Conservation (phyloP, 2,113 vertebrate genomes). For the Tretioscincus oriximinensis region DNA sequence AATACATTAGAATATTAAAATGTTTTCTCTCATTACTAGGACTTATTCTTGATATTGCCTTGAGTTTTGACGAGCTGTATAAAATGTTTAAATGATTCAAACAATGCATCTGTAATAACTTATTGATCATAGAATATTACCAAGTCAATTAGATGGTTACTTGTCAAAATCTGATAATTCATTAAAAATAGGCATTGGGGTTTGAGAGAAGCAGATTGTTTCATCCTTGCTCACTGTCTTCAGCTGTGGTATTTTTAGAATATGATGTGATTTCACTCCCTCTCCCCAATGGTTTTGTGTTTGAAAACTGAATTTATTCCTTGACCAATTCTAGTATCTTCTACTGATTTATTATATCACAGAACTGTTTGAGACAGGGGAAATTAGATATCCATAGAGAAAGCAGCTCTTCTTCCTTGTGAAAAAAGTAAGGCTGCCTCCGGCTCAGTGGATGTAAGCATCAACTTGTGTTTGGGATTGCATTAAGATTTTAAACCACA, state of each 20-base stretch:
- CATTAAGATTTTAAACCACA: not conserved
- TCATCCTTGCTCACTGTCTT: conserved; percentile 44
- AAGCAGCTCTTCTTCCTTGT: not conserved
- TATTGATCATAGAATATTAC: not conserved
- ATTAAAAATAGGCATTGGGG: conserved; percentile 31
- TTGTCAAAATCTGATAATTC: conserved; percentile 28
- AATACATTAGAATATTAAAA: not conserved
- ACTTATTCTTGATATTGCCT: not conserved
- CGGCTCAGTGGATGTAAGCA: too few species aligned
- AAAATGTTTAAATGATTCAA: not conserved
- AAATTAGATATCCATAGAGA: not conserved
- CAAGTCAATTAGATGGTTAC: not conserved
- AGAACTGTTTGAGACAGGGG: not conserved
- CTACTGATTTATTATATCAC: not conserved
- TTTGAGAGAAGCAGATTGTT: conserved; percentile 10
- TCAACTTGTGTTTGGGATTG: not conserved
- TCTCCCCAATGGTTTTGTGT: not conserved
- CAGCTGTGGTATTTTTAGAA: conserved; percentile 34
- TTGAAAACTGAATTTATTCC: conserved; percentile 34
- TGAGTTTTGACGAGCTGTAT: not conserved
- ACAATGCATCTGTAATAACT: conserved; percentile 34
- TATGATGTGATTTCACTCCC: conserved; percentile 5
- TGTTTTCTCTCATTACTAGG: not conserved
- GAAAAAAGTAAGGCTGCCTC: not conserved
- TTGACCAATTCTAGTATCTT: conserved; percentile 14